Evolutionary conservation across 2,797 vertebrate species (phyloP).

Genomic region (Myripristis jacobus): DNA sequence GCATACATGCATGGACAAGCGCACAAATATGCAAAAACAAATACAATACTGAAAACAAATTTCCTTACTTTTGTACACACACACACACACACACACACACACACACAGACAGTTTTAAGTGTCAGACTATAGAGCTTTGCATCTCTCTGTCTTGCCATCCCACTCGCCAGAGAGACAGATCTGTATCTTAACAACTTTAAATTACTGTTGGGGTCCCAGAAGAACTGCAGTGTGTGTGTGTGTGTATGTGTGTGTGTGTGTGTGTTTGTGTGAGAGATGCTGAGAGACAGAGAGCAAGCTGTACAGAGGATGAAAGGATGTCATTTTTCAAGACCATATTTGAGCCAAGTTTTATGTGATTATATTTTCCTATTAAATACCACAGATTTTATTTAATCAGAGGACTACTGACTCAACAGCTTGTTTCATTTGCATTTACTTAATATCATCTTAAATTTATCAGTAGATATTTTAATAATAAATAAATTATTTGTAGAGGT

Average conservation of each 20-base stretch:
- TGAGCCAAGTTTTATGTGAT: neutral
- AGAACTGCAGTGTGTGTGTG: conserved; percentile 26
- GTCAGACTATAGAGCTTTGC: conserved; percentile 28
- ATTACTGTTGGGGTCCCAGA: conserved; percentile 51
- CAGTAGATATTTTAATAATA: no score
- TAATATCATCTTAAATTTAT: neutral
- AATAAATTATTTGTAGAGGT: no score
- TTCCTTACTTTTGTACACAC: neutral
- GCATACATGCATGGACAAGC: neutral
- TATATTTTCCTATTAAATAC: neutral
- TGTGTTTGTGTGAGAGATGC: neutral
- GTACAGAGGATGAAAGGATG: neutral
- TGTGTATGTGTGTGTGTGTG: conserved; percentile 11
- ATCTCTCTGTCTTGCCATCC: conserved; percentile 28
- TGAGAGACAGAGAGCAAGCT: neutral
- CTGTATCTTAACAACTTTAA: conserved; percentile 67
- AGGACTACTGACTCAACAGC: neutral
- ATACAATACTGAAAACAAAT: conserved; percentile 16
- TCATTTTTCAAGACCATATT: neutral
- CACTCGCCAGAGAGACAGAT: conserved; percentile 46
- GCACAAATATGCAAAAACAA: conserved; percentile 4
- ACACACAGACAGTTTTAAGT: conserved; percentile 18
- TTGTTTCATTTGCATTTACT: neutral
- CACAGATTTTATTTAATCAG: neutral
- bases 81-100: conserved; percentile 6